Conservation (phyloP, 2,797 vertebrate genomes). For the Alca torda region DNA sequence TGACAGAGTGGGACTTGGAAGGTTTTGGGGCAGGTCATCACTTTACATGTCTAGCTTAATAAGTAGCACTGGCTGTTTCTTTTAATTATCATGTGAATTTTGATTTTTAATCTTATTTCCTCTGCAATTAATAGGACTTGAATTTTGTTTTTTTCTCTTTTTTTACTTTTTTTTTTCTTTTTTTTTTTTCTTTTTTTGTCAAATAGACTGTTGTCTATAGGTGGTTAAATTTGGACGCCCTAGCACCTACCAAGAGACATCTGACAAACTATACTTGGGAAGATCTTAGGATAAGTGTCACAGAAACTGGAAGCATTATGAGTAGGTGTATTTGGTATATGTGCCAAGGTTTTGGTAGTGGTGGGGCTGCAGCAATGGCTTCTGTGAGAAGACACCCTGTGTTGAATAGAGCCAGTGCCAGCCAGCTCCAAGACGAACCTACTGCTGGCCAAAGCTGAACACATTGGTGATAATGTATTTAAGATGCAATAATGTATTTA, state of each 20-base stretch:
- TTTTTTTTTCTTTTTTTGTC: not conserved
- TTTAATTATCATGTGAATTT: not conserved
- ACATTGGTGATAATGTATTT: not conserved
- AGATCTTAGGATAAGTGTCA: not conserved
- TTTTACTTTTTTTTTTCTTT: too few species aligned
- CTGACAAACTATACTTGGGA: not conserved
- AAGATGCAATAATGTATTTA: not conserved
- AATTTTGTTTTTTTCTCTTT: not conserved
- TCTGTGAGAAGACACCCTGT: not conserved
- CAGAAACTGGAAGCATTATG: not conserved
- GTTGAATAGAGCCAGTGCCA: not conserved
- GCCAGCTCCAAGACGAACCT: not conserved
- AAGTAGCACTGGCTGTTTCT: not conserved
- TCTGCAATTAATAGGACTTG: not conserved
- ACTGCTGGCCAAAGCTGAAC: not conserved
- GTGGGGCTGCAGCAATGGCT: not conserved
- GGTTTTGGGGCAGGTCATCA: not conserved
- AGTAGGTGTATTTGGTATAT: not conserved
- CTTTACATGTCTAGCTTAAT: not conserved
- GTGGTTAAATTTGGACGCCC: not conserved
- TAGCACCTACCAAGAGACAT: not conserved
- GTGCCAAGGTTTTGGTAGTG: not conserved
- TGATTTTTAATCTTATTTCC: not conserved
- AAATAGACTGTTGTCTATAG: not conserved
- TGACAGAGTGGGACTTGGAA: not conserved